These are phyloP conservation scores for Sciurus vulgaris DNA, from an alignment of 2,797 vertebrate species.

Conservation along the genomic window DNA sequence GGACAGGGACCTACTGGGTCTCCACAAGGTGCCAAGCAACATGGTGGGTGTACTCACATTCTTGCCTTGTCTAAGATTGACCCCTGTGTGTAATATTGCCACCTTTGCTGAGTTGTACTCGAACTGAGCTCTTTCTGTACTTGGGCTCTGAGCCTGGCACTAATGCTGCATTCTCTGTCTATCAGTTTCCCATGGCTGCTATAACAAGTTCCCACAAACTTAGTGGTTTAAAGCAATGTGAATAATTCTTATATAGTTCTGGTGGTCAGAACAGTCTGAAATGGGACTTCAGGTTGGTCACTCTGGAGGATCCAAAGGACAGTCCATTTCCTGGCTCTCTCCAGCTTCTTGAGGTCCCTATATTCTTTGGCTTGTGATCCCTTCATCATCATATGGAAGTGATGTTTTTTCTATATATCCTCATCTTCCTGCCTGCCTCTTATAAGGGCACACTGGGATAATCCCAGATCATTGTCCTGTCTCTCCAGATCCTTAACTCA, in stretches of 20 bases:
- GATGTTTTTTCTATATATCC: not conserved
- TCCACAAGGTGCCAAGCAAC: not conserved
- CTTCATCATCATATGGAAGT: not conserved
- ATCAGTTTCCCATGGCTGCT: not conserved
- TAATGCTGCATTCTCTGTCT: not conserved
- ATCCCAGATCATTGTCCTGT: not conserved
- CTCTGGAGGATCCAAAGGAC: too few species aligned
- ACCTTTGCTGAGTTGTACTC: not conserved
- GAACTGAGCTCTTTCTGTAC: not conserved
- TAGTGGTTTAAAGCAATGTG: not conserved
- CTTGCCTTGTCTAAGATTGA: too few species aligned
- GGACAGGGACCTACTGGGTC: not conserved
- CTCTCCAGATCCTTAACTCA: not conserved
- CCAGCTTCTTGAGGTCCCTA: not conserved
- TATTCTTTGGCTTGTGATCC: not conserved
- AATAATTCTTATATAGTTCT: not conserved
- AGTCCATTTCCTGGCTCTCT: not conserved
- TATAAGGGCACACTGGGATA: not conserved
- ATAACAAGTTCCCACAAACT: too few species aligned
- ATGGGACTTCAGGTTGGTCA: too few species aligned
- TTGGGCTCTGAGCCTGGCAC: not conserved
- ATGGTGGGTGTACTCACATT: rapidly evolving
- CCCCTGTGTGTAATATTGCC: too few species aligned
- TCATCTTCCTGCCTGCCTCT: not conserved
- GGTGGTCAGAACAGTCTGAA: not conserved